Percentiles rank a stretch among this genome's conserved stretches.
These are phyloP conservation scores for Notarius quadriscutis DNA, from an alignment of 2,113 vertebrate species.

Conservation along the genomic window DNA sequence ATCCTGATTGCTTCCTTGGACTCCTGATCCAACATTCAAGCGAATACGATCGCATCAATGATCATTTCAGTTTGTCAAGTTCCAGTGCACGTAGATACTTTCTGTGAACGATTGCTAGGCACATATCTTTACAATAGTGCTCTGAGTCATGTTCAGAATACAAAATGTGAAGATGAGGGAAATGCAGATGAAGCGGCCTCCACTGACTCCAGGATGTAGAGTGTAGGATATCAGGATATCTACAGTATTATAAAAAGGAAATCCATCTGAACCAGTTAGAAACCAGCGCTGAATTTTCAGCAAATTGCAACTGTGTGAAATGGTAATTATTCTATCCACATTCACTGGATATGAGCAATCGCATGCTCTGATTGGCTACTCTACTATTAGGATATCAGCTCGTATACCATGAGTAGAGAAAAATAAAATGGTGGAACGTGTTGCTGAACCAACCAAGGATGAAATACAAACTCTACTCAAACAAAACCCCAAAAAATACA, in stretches of 20 bases:
- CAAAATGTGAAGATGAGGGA: conserved; percentile 57
- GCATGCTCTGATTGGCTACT: no score
- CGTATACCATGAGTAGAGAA: no score
- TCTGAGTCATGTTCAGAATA: conserved; percentile 60
- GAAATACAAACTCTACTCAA: no score
- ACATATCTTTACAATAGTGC: conserved; percentile 52
- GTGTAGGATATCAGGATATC: conserved; percentile 41
- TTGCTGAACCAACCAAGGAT: no score
- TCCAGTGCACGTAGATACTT: neutral
- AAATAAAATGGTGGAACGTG: no score
- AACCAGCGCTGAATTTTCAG: neutral
- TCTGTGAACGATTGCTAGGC: conserved; percentile 36
- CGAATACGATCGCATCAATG: neutral
- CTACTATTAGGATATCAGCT: no score
- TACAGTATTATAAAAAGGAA: neutral
- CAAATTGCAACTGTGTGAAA: neutral
- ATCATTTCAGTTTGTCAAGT: neutral
- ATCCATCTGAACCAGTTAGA: neutral
- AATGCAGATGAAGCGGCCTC: conserved; percentile 54
- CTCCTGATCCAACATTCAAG: neutral
- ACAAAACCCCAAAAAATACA: no score
- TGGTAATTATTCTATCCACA: neutral
- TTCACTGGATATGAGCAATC: no score
- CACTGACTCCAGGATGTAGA: neutral
- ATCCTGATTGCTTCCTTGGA: neutral